Conservation (phyloP, 2,888 invertebrate genomes). For the Allygus modestus region DNA sequence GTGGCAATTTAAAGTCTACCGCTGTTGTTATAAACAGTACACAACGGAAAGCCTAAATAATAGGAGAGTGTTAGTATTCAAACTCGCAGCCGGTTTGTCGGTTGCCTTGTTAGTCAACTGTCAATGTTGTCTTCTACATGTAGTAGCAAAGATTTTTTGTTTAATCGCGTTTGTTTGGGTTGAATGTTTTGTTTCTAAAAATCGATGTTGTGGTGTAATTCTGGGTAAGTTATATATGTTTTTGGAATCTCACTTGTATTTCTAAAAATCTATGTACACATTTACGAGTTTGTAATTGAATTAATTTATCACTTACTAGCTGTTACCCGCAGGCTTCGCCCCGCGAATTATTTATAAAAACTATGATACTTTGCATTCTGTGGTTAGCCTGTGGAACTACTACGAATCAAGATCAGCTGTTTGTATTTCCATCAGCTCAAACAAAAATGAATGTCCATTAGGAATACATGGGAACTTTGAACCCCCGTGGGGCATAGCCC, state of each 20-base stretch:
- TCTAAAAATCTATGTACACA: not conserved
- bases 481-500: too few species aligned
- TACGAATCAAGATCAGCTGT: too few species aligned
- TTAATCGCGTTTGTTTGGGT: not conserved
- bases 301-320: too few species aligned
- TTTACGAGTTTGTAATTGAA: not conserved
- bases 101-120: not conserved
- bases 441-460: too few species aligned
- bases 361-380: too few species aligned
- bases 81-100: not conserved
- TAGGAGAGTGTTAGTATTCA: slow-evolving; percentile 4
- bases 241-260: too few species aligned
- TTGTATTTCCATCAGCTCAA: too few species aligned
- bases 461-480: too few species aligned
- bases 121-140: not conserved
- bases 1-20: slow-evolving; percentile 15
- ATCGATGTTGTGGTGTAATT: slow-evolving; percentile 1
- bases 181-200: not conserved
- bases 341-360: too few species aligned
- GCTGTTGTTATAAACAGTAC: not conserved
- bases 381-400: too few species aligned
- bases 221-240: not conserved
- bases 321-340: too few species aligned
- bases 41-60: not conserved
- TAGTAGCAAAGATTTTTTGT: not conserved